phyloP scores from a whole-genome alignment of 1,140 invertebrate species.

The Wasmannia auropunctata region DNA sequence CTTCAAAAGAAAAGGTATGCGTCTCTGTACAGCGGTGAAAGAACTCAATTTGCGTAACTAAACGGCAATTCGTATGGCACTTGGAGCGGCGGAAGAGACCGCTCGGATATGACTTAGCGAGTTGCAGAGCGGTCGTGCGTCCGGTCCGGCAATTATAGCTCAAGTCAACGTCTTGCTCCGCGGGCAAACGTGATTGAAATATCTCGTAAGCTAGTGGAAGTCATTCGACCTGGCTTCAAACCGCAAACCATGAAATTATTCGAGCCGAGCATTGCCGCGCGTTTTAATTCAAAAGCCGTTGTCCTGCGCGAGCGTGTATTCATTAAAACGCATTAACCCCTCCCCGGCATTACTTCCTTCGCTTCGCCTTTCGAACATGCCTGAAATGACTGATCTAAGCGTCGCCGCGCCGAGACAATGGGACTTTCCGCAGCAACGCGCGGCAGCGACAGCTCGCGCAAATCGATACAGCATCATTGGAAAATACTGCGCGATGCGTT shows the following conservation, averaged over 20 bases:
- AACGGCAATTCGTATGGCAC: conserved; percentile 15
- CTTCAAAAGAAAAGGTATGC: not conserved
- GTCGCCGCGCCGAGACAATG: not conserved
- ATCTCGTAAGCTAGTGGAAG: conserved; percentile 75
- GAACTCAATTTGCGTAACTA: not conserved
- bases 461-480: conserved; percentile 39
- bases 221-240: conserved; percentile 75
- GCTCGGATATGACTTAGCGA: conserved; percentile 63
- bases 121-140: conserved; percentile 67
- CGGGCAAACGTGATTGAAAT: conserved; percentile 79
- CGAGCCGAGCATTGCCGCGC: conserved; percentile 37
- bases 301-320: conserved; percentile 25
- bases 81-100: not conserved
- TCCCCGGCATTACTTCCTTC: not conserved
- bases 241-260: conserved; percentile 80
- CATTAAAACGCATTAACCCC: conserved; percentile 27
- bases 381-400: not conserved
- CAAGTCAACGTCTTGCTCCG: conserved; percentile 47
- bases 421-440: not conserved
- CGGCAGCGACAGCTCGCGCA: not conserved
- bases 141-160: conserved; percentile 72
- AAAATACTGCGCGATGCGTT: not conserved
- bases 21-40: not conserved
- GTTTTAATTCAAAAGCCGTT: conserved; percentile 28
- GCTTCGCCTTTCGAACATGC: not conserved